Conservation (phyloP, 2,113 vertebrate species). For the Platycercus adscitus region DNA sequence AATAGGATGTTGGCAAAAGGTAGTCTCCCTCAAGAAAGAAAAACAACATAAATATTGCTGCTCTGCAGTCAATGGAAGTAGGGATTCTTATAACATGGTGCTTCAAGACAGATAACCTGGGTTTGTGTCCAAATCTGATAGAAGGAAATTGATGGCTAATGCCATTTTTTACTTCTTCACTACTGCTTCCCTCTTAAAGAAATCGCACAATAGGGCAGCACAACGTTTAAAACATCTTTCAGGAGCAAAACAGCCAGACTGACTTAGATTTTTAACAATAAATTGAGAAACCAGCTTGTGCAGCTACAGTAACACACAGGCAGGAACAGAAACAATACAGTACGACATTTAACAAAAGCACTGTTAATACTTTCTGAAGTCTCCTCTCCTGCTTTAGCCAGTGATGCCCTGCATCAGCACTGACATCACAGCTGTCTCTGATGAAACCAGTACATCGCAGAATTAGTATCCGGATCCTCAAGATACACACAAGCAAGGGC, state of each 20-base stretch:
- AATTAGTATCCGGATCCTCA: background rate
- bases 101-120: background rate
- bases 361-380: rapidly evolving
- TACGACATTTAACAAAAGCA: background rate
- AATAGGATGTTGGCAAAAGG: background rate
- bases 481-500: rapidly evolving
- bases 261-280: background rate
- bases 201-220: rapidly evolving
- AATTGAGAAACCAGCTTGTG: background rate
- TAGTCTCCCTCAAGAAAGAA: background rate
- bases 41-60: background rate
- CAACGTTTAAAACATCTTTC: background rate
- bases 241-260: rapidly evolving
- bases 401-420: background rate
- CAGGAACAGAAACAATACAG: background rate
- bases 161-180: background rate
- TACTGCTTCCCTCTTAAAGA: background rate
- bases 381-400: background rate
- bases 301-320: background rate
- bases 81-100: background rate
- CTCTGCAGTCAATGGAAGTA: background rate
- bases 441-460: rapidly evolving
- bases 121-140: background rate
- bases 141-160: background rate
- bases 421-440: background rate